Evolutionary conservation across 2,888 invertebrate species (phyloP).

Genomic region (Lepidocyrtoides sp.): DNA sequence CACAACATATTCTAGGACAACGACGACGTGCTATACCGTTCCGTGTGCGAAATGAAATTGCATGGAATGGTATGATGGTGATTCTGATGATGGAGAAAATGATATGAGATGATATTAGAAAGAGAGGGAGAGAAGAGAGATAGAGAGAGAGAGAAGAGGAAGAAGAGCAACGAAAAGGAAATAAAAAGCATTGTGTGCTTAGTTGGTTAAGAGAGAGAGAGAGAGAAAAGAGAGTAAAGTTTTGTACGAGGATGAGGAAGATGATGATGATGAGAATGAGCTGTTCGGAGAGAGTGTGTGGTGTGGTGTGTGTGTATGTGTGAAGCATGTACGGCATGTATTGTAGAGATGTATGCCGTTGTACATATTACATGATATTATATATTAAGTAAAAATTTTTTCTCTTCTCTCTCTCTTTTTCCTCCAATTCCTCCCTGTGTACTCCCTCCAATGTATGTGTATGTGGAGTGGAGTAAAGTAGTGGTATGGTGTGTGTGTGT

Average conservation of each 20-base stretch:
- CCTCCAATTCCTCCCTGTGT: conserved; percentile 6
- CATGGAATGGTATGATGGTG: conserved; percentile 15
- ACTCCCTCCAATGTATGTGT: background rate
- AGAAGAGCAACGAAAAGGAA: conserved; percentile 24
- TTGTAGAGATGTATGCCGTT: background rate
- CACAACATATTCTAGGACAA: too few relatives aligned
- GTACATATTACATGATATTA: background rate
- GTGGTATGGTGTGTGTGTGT: background rate
- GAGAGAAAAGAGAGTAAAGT: background rate
- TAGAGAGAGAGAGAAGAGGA: background rate
- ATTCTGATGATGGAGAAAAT: conserved; percentile 45
- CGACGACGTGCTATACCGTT: background rate
- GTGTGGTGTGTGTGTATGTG: too few relatives aligned
- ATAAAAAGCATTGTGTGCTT: conserved; percentile 11
- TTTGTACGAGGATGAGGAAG: too few relatives aligned
- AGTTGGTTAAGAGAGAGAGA: too few relatives aligned
- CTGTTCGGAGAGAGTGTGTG: background rate
- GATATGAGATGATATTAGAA: conserved; percentile 2
- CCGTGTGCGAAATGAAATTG: background rate
- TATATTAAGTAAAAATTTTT: conserved; percentile 41
- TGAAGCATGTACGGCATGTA: background rate
- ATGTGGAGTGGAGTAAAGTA: background rate
- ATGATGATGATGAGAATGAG: too few relatives aligned
- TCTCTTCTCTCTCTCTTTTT: conserved; percentile 9
- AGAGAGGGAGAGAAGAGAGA: background rate